Conservation (phyloP, 2,113 vertebrate genomes). For the rabbit (Oryctolagus cuniculus) region DNA sequence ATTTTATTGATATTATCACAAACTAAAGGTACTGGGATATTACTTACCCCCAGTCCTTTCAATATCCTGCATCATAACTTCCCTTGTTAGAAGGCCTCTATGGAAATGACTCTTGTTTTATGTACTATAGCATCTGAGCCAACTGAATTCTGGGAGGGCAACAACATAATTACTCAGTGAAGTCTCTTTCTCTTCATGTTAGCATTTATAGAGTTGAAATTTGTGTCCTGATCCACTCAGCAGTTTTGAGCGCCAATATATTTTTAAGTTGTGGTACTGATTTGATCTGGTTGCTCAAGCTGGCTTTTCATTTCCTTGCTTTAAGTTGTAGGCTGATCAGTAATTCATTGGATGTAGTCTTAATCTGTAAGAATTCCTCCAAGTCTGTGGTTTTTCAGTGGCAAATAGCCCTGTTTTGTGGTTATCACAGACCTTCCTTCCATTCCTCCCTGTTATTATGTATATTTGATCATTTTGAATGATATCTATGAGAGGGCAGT, state of each 20-base stretch:
- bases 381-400: slow-evolving; percentile 45
- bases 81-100: background rate
- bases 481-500: background rate
- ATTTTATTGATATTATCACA: background rate
- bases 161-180: background rate
- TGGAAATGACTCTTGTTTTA: background rate
- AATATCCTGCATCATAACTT: background rate
- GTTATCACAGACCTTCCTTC: background rate
- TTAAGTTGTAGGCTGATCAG: background rate
- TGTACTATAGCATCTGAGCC: background rate
- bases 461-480: slow-evolving; percentile 43
- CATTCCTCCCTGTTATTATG: background rate
- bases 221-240: background rate
- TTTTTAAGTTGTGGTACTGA: background rate
- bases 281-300: slow-evolving; percentile 24
- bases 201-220: background rate
- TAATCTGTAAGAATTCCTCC: slow-evolving; percentile 24
- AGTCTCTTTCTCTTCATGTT: background rate
- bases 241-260: slow-evolving; percentile 27
- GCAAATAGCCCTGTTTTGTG: slow-evolving; percentile 1
- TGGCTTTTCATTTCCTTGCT: slow-evolving; percentile 50
- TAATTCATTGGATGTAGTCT: slow-evolving; percentile 44
- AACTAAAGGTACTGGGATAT: background rate
- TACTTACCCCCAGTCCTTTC: background rate
- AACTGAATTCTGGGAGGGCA: background rate